phyloP scores from a whole-genome alignment of 2,797 vertebrate genomes.

The Myotis findleyi region DNA sequence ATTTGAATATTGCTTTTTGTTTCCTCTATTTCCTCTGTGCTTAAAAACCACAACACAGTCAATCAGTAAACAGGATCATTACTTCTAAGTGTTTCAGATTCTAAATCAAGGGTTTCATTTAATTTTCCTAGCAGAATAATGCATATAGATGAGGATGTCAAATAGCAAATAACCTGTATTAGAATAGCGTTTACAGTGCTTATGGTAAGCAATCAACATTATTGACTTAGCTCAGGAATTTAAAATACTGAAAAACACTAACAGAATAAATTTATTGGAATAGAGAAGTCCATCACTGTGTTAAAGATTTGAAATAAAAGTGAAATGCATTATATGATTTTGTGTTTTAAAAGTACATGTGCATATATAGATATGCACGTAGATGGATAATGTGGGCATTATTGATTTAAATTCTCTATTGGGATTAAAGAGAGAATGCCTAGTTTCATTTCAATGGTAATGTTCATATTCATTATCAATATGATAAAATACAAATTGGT shows the following conservation, averaged over 20 bases:
- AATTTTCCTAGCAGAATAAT: conserved; percentile 88
- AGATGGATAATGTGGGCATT: conserved; percentile 75
- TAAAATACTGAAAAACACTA: conserved; percentile 86
- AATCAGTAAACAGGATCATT: conserved; percentile 88
- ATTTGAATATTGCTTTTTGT: conserved; percentile 82
- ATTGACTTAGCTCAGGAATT: conserved; percentile 86
- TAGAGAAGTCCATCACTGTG: conserved; percentile 71
- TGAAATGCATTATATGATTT: conserved; percentile 77
- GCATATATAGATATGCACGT: conserved; percentile 54
- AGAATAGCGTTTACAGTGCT: conserved; percentile 82
- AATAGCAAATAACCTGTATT: conserved; percentile 88
- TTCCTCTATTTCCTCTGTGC: conserved; percentile 81
- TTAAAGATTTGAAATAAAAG: conserved; percentile 83
- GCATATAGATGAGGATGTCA: conserved; percentile 87
- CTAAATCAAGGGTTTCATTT: conserved; percentile 87
- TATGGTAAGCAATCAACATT: conserved; percentile 88
- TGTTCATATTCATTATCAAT: conserved; percentile 84
- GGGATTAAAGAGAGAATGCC: conserved; percentile 74
- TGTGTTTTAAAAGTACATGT: conserved; percentile 79
- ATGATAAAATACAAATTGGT: conserved; percentile 83
- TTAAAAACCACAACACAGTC: conserved; percentile 86
- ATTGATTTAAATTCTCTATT: conserved; percentile 81
- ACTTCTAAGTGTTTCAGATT: conserved; percentile 87
- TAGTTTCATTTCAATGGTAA: conserved; percentile 79
- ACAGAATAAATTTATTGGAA: conserved; percentile 86